Conservation (phyloP, 2,113 vertebrate species). For the Tyrannus savana region DNA sequence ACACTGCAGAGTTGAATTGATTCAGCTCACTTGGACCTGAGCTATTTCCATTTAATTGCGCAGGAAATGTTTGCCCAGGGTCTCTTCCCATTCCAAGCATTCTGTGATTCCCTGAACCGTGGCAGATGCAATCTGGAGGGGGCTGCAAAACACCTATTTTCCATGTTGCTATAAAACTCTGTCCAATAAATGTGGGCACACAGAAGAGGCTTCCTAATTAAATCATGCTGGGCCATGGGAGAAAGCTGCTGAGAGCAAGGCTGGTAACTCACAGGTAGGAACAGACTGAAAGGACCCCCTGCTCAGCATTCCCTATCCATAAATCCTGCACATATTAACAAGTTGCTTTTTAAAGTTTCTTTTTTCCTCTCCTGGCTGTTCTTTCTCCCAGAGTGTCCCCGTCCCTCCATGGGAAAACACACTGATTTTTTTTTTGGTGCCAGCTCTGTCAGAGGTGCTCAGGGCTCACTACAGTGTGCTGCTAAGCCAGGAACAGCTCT, state of each 20-base stretch:
- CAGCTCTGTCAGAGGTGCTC: neutral
- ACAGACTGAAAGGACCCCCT: neutral
- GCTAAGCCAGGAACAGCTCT: neutral
- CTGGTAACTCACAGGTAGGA: neutral
- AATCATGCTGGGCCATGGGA: neutral
- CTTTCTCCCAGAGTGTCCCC: neutral
- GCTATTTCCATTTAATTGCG: neutral
- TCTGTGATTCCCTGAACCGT: neutral
- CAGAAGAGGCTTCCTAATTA: neutral
- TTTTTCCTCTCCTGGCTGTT: neutral
- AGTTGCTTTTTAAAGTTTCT: neutral
- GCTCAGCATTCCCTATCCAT: neutral
- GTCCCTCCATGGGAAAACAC: neutral
- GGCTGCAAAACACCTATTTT: neutral
- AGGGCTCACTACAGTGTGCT: neutral
- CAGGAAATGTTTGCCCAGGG: neutral
- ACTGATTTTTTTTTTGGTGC: neutral
- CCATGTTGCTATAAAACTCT: neutral
- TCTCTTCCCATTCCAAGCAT: neutral
- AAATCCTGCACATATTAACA: neutral
- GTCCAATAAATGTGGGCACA: neutral
- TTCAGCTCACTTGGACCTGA: neutral
- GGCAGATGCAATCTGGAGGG: neutral
- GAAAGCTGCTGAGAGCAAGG: neutral
- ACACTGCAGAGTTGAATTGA: neutral